phyloP scores from a whole-genome alignment of 2,113 vertebrate genomes.

The Eidolon helvum region DNA sequence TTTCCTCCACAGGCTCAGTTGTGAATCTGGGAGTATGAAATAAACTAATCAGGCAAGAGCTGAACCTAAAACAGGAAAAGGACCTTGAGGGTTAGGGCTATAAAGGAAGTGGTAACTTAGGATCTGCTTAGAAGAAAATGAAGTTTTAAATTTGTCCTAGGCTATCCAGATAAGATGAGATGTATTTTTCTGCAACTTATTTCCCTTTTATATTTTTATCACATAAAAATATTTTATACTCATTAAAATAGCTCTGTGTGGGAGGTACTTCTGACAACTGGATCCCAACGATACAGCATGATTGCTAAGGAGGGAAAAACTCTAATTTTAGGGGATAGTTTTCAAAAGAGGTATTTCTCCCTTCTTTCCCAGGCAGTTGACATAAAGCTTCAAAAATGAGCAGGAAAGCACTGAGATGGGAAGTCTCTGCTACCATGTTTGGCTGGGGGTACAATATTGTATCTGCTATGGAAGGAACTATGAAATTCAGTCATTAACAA shows the following conservation, averaged over 20 bases:
- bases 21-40: background rate
- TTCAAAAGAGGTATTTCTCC: background rate
- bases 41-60: background rate
- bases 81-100: background rate
- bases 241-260: slow-evolving; percentile 25
- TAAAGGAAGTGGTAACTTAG: background rate
- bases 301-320: background rate
- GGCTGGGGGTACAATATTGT: background rate
- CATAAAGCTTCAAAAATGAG: background rate
- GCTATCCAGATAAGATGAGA: background rate
- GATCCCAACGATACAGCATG: background rate
- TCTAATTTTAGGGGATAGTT: background rate
- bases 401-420: background rate
- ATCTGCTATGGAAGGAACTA: background rate
- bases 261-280: slow-evolving; percentile 6
- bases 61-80: background rate
- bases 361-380: background rate
- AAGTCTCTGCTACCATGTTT: background rate
- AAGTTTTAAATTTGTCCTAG: background rate
- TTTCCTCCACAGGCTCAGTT: background rate
- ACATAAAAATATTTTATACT: slow-evolving; percentile 24
- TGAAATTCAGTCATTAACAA: background rate
- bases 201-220: background rate
- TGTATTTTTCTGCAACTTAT: background rate
- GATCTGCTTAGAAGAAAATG: background rate